Conservation (phyloP, 1,140 invertebrate genomes). For the Anoplophora glabripennis region DNA sequence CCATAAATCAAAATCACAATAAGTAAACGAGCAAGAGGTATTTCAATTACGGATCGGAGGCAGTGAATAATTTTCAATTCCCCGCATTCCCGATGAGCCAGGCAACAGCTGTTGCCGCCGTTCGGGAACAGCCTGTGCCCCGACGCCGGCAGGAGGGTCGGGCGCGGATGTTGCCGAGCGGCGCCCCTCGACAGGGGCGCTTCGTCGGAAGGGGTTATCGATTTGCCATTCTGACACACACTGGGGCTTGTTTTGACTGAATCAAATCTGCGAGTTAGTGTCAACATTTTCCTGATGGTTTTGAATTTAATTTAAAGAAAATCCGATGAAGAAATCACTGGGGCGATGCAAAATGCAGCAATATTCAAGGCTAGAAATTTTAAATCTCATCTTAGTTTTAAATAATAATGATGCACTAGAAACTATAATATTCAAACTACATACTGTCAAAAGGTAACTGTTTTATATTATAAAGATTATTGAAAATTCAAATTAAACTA, state of each 20-base stretch:
- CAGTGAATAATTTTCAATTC: slow-evolving; percentile 43
- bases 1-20: slow-evolving; percentile 36
- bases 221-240: too few relatives aligned
- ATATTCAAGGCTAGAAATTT: too few relatives aligned
- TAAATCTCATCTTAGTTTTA: too few relatives aligned
- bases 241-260: too few relatives aligned
- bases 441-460: too few relatives aligned
- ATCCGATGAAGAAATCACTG: not conserved
- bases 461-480: too few relatives aligned
- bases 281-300: not conserved
- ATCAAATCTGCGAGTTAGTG: too few relatives aligned
- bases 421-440: too few relatives aligned
- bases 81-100: slow-evolving; percentile 32
- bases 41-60: slow-evolving; percentile 41
- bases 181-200: not conserved
- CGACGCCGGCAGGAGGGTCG: slow-evolving; percentile 21
- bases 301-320: not conserved
- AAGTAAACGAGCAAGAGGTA: slow-evolving; percentile 37
- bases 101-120: slow-evolving; percentile 39
- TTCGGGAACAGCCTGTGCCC: slow-evolving; percentile 29
- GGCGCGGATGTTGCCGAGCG: slow-evolving; percentile 23
- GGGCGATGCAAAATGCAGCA: too few relatives aligned
- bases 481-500: too few relatives aligned
- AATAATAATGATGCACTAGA: too few relatives aligned
- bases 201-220: too few relatives aligned